Evolutionary conservation across 2,113 vertebrate species (phyloP).

Genomic region (Romanogobio albipinnatus): DNA sequence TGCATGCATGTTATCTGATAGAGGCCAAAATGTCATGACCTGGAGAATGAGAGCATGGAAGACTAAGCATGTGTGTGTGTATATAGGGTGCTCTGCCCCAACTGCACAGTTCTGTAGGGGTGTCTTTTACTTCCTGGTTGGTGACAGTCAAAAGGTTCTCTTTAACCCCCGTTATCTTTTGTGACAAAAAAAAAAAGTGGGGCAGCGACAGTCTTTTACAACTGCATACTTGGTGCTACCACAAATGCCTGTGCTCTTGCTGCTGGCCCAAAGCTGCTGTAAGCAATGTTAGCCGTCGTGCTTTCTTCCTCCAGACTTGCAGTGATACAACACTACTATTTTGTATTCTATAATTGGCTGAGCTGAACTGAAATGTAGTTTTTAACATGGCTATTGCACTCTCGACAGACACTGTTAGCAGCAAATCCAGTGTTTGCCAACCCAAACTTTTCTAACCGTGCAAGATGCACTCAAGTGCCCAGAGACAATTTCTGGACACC

Average conservation of each 20-base stretch:
- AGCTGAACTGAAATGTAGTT: too few relatives aligned
- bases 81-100: conserved; percentile 59
- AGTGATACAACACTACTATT: not conserved
- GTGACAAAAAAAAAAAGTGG: conserved; percentile 65
- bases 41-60: conserved; percentile 46
- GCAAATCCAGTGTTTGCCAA: not conserved
- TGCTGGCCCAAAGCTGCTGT: conserved; percentile 67
- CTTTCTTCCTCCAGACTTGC: not conserved
- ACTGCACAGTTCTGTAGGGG: conserved; percentile 51
- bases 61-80: conserved; percentile 60
- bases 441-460: not conserved
- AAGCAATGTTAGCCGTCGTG: not conserved
- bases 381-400: too few relatives aligned
- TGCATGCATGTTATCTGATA: conserved; percentile 75
- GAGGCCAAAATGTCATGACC: conserved; percentile 61
- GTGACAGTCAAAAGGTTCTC: conserved; percentile 61
- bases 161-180: conserved; percentile 64
- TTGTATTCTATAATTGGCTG: too few relatives aligned
- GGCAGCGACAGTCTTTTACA: conserved; percentile 68
- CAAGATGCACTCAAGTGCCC: not conserved
- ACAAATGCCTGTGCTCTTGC: conserved; percentile 67
- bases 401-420: not conserved
- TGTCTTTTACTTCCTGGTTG: conserved; percentile 53
- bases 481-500: not conserved
- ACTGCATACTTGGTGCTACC: conserved; percentile 70